Percentiles rank a stretch among this genome's conserved stretches.
Evolutionary conservation across 2,888 invertebrate species (phyloP).

Genomic region (Epinotia demarniana): DNA sequence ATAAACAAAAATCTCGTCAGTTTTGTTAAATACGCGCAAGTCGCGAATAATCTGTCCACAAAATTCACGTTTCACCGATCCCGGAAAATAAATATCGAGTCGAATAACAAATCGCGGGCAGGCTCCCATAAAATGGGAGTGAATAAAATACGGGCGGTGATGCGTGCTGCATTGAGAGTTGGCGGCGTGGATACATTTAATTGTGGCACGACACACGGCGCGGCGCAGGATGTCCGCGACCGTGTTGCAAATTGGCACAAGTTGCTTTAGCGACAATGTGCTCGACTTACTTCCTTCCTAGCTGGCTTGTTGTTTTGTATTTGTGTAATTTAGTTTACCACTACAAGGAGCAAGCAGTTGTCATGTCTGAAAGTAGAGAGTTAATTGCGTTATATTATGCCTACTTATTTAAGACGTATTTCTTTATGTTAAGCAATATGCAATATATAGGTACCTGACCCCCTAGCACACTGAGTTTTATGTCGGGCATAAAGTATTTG

Average conservation of each 20-base stretch:
- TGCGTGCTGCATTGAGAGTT: conserved; percentile 70
- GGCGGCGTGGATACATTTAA: conserved; percentile 78
- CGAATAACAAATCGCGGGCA: conserved; percentile 62
- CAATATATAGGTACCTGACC: no score
- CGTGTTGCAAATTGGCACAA: conserved; percentile 39
- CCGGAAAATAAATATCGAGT: conserved; percentile 66
- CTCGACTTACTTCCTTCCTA: conserved; percentile 20
- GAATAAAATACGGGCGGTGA: conserved; percentile 57
- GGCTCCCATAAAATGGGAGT: conserved; percentile 59
- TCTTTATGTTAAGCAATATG: no score
- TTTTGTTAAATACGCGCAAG: conserved; percentile 55
- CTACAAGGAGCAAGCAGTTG: not conserved
- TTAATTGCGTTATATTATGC: not conserved
- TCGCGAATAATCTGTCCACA: conserved; percentile 32
- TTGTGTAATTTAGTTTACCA: conserved; percentile 9
- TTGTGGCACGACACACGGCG: conserved; percentile 60
- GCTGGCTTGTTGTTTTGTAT: conserved; percentile 19
- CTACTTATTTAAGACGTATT: not conserved
- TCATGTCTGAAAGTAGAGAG: not conserved
- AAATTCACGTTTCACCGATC: conserved; percentile 48
- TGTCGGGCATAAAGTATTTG: no score
- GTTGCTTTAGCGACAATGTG: conserved; percentile 22
- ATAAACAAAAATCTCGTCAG: conserved; percentile 50
- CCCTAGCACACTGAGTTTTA: no score
- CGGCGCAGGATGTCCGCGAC: conserved; percentile 43